phyloP scores from a whole-genome alignment of 2,113 vertebrate genomes.

The Dicaeum eximium region DNA sequence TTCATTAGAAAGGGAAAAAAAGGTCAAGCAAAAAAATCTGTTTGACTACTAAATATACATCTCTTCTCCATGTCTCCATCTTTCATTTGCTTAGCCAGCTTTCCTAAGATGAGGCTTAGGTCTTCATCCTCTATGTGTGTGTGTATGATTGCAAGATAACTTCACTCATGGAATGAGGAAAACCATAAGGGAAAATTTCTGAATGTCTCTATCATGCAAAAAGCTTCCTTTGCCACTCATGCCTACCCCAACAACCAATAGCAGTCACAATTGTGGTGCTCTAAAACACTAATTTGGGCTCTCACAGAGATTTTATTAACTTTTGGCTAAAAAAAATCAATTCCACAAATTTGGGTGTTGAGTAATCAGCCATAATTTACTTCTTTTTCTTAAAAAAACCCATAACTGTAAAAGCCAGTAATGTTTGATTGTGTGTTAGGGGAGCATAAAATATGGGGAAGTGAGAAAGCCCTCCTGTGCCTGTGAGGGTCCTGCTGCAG shows the following conservation, averaged over 20 bases:
- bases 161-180: background rate
- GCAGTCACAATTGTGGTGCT: background rate
- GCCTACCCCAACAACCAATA: background rate
- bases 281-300: background rate
- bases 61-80: background rate
- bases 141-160: fast-evolving
- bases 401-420: background rate
- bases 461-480: background rate
- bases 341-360: background rate
- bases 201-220: background rate
- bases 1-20: background rate
- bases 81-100: background rate
- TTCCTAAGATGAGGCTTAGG: background rate
- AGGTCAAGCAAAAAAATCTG: fast-evolving
- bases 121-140: background rate
- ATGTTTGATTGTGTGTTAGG: background rate
- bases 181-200: background rate
- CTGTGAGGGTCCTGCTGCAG: background rate
- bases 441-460: background rate
- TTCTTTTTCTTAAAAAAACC: background rate
- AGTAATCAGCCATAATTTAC: background rate
- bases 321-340: background rate
- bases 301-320: background rate
- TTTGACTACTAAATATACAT: background rate
- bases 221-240: background rate